Conservation (phyloP, 2,113 vertebrate species). For the Nymphicus hollandicus region DNA sequence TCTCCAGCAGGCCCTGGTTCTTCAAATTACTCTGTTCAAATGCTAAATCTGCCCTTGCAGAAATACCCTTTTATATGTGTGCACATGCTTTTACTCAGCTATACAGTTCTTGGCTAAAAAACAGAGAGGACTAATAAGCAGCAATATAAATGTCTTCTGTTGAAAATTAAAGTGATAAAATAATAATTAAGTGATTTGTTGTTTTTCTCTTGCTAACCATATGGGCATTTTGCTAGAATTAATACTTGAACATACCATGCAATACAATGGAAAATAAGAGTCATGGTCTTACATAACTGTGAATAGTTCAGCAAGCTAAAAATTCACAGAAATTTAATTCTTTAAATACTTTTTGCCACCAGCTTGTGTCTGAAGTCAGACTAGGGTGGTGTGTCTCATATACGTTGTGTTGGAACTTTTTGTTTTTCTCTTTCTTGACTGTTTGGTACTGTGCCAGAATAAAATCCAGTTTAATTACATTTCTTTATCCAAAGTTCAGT, state of each 20-base stretch:
- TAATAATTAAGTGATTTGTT: conserved; percentile 48
- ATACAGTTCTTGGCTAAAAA: background rate
- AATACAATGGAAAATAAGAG: conserved; percentile 35
- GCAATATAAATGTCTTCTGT: conserved; percentile 16
- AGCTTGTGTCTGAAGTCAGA: background rate
- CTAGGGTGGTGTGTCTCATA: background rate
- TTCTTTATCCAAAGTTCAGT: background rate
- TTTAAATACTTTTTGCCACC: background rate
- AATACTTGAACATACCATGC: conserved; percentile 12
- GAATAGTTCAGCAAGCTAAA: conserved; percentile 3
- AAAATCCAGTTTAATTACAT: background rate
- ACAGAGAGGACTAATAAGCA: background rate
- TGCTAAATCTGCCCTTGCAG: background rate
- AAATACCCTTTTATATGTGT: background rate
- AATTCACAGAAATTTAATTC: background rate
- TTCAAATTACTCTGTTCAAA: background rate
- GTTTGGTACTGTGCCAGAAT: background rate
- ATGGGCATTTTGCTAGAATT: conserved; percentile 27
- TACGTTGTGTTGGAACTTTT: background rate
- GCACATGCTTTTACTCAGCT: background rate
- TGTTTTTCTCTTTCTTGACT: background rate
- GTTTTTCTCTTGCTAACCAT: conserved; percentile 44
- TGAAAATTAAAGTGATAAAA: conserved; percentile 44
- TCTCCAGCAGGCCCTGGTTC: background rate
- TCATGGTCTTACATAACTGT: background rate